Evolutionary conservation across 23 tunicate species (phyloP).

Genomic region (Styela plicata): DNA sequence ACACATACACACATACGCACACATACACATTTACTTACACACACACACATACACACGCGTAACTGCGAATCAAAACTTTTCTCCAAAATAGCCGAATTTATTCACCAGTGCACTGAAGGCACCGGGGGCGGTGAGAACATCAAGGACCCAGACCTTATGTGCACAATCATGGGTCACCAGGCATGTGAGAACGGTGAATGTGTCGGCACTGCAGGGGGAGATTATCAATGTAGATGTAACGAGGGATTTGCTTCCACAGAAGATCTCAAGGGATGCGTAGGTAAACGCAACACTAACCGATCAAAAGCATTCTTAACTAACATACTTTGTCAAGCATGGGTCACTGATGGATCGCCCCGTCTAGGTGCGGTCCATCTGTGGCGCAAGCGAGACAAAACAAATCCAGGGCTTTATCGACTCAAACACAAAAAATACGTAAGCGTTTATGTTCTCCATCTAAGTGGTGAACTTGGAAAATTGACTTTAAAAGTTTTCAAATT

Average conservation of each 20-base stretch:
- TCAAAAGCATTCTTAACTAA: no score
- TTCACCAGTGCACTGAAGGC: constrained; percentile 12
- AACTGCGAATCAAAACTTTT: not conserved
- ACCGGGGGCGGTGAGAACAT: no score
- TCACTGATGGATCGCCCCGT: no score
- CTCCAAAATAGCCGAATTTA: constrained; percentile 11
- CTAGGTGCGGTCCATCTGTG: no score
- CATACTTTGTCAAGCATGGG: no score
- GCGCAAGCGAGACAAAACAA: no score
- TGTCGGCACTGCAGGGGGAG: constrained; percentile 41
- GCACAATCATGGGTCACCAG: constrained; percentile 49
- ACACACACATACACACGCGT: not conserved
- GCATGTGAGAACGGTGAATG: constrained; percentile 86
- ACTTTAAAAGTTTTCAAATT: no score
- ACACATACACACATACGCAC: not conserved
- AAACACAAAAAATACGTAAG: no score
- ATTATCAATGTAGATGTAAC: constrained; percentile 73
- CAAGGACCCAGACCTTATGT: constrained; percentile 2
- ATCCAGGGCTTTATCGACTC: no score
- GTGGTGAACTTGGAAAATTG: no score
- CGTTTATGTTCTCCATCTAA: no score
- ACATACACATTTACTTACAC: not conserved
- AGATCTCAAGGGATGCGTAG: constrained; percentile 65
- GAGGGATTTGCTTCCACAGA: constrained; percentile 60
- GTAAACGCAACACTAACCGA: no score